Evolutionary conservation across 2,888 invertebrate genomes (phyloP), one percentile per base, ranked within the genome.

Genomic region (Caenorhabditis virilis): DNA sequence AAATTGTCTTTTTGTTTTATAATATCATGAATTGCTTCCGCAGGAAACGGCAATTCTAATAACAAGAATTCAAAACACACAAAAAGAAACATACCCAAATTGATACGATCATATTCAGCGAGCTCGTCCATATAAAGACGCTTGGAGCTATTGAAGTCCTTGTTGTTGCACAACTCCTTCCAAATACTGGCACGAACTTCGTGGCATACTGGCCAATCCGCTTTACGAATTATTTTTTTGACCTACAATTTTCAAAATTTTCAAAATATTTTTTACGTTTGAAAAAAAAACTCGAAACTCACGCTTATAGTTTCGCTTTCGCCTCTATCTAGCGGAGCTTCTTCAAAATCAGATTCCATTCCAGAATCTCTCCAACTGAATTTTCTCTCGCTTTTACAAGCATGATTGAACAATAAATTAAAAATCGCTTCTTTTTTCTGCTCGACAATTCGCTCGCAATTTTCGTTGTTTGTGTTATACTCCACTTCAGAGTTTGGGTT

Each of bases 151-250:
- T 69, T 67, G 54, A 74, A 81, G 46, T 72, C 66, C 23, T 73
- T 69, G 16, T 57, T 71, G 42, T 62, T 61, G 58, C 78, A 78
- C 49, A 83, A 49, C 43, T 78, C 74, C 16, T 68, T 75, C 83
- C 83, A 83, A 33, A 83, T 60, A 42, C 75, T 74, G n/a, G 65
- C 35, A 9, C 83, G 77, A 46, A 83, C 77, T 60, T 83, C 79
- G 56, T 83, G 82, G 23, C 74, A 50, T n/a, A 64, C 60, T 6
- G 82, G 78, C 83, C 83, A 83, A 54, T 78, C 73, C 45, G 80
- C 79, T 51, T 72, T 66, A 13, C 83, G 76, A 20, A 83, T 69
- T 46, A 83, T 77, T 62, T 77, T 78, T 55, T 83, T 83, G 48
- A 83, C 77, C 83, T 83, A 20, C 20, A 39, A 16, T 20, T 39